phyloP scores from a whole-genome alignment of 2,113 vertebrate genomes.

The Scolopax mira region DNA sequence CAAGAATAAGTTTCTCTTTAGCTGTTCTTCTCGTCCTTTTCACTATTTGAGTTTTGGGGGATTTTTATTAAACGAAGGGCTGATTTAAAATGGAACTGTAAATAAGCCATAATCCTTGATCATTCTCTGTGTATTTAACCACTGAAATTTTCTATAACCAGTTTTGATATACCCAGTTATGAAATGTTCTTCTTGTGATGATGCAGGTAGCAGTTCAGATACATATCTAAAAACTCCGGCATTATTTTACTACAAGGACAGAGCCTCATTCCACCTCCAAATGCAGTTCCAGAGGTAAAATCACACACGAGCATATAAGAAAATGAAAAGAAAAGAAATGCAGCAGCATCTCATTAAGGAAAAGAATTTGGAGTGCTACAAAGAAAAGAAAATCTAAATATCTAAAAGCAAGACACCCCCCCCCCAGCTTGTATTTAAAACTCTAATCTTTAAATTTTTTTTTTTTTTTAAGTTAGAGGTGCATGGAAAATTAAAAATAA shows the following conservation, averaged over 20 bases:
- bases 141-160: conserved; percentile 50
- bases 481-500: neutral
- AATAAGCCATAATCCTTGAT: conserved; percentile 39
- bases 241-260: conserved; percentile 34
- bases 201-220: conserved; percentile 52
- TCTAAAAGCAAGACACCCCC: neutral
- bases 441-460: neutral
- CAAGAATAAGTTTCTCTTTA: conserved; percentile 20
- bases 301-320: neutral
- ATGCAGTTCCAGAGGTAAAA: conserved; percentile 47
- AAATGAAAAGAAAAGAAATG: conserved; percentile 64
- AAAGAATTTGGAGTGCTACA: neutral
- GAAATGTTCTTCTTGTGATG: conserved; percentile 31
- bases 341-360: conserved; percentile 14
- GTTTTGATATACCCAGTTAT: conserved; percentile 48
- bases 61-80: neutral
- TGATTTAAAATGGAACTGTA: conserved; percentile 62
- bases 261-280: conserved; percentile 41
- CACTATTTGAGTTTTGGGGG: neutral
- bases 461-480: neutral
- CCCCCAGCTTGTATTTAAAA: neutral
- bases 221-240: conserved; percentile 47
- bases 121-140: conserved; percentile 44
- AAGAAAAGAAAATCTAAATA: neutral
- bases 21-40: conserved; percentile 42